These are phyloP conservation scores for Laticauda colubrina DNA, from an alignment of 2,113 vertebrate genomes.

Conservation along the genomic window DNA sequence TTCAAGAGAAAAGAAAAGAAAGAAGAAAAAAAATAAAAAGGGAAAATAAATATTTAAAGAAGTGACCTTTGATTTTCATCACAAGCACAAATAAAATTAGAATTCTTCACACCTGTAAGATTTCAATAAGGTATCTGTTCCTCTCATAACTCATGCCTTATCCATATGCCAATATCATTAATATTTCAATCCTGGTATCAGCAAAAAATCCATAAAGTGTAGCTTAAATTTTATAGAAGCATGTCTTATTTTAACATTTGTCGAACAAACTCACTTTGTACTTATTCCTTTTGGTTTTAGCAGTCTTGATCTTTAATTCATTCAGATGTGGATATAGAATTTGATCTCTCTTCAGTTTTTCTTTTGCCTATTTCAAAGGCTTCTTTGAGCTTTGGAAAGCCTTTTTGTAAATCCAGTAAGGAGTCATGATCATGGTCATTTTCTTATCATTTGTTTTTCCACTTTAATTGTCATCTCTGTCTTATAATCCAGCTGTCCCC, in stretches of 20 bases:
- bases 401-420: neutral
- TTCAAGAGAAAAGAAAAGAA: neutral
- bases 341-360: neutral
- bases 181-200: neutral
- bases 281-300: neutral
- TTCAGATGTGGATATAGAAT: neutral
- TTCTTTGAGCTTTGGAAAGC: neutral
- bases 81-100: neutral
- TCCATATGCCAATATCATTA: neutral
- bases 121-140: neutral
- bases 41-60: neutral
- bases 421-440: neutral
- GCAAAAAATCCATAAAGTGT: neutral
- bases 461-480: neutral
- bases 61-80: neutral
- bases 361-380: neutral
- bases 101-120: neutral
- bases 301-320: neutral
- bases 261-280: neutral
- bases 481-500: neutral
- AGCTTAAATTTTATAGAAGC: neutral
- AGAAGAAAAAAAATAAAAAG: neutral
- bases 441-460: neutral
- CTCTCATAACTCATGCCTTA: neutral
- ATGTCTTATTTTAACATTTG: neutral